Percentiles rank a stretch among this genome's conserved stretches.
Conservation (phyloP, 2,113 vertebrate genomes). For the Microtus pennsylvanicus region DNA sequence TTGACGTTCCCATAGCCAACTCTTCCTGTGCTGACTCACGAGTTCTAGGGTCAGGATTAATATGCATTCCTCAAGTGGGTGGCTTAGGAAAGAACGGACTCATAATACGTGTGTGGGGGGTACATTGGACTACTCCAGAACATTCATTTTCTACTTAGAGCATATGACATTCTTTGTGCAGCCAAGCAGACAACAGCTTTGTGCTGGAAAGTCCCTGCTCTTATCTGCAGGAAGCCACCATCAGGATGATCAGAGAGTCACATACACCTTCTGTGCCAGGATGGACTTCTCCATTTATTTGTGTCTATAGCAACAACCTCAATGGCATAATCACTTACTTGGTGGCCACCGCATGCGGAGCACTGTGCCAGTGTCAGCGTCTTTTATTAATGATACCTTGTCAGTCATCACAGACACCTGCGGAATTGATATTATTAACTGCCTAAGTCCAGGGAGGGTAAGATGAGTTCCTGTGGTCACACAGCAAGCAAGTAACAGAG, state of each 20-base stretch:
- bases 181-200: not conserved
- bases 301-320: not conserved
- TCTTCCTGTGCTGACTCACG: not conserved
- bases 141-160: not conserved
- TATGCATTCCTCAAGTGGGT: not conserved
- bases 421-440: not conserved
- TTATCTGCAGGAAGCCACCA: not conserved
- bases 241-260: not conserved
- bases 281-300: not conserved
- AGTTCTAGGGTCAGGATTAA: not conserved
- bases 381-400: not conserved
- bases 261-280: not conserved
- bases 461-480: not conserved
- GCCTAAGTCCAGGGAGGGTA: not conserved
- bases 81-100: not conserved
- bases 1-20: not conserved
- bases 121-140: not conserved
- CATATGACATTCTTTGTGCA: not conserved
- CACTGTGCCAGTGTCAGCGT: not conserved
- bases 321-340: not conserved
- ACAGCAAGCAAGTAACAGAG: not conserved
- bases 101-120: not conserved
- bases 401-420: not conserved
- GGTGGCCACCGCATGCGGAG: not conserved
- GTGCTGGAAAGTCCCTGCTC: not conserved